phyloP scores from a whole-genome alignment of 2,797 vertebrate species.

The Steatocranus sp. region DNA sequence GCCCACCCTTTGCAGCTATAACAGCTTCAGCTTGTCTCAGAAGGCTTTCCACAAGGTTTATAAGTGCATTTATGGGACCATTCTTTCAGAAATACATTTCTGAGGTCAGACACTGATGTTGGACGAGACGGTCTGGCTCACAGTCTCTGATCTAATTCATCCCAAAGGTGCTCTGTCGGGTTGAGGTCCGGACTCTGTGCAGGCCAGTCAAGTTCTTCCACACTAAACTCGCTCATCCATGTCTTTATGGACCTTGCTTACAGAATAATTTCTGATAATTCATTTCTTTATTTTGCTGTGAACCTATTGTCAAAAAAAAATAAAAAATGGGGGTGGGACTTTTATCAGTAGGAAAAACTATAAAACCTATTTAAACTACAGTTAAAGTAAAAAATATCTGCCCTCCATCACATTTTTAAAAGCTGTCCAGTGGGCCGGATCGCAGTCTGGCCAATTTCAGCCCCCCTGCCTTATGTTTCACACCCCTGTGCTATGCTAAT shows the following conservation, averaged over 20 bases:
- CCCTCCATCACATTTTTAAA: background rate
- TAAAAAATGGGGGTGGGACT: background rate
- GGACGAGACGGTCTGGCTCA: background rate
- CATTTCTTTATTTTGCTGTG: background rate
- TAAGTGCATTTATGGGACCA: background rate
- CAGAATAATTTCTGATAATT: background rate
- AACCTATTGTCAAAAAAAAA: background rate
- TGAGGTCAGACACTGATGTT: background rate
- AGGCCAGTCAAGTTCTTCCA: background rate
- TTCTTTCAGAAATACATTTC: background rate
- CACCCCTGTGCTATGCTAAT: background rate
- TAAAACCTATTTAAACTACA: background rate
- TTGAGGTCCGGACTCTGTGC: background rate
- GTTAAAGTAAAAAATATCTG: background rate
- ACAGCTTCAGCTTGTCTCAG: background rate
- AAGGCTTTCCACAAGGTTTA: background rate
- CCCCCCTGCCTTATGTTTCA: background rate
- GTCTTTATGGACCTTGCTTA: background rate
- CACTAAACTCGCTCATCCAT: background rate
- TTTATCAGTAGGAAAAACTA: background rate
- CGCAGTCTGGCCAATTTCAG: background rate
- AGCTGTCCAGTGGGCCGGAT: rapidly evolving
- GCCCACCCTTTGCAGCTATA: background rate
- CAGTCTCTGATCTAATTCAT: background rate
- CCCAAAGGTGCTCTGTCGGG: background rate